Conservation (phyloP, 2,113 vertebrate genomes). For the Pogonocichla stellata region DNA sequence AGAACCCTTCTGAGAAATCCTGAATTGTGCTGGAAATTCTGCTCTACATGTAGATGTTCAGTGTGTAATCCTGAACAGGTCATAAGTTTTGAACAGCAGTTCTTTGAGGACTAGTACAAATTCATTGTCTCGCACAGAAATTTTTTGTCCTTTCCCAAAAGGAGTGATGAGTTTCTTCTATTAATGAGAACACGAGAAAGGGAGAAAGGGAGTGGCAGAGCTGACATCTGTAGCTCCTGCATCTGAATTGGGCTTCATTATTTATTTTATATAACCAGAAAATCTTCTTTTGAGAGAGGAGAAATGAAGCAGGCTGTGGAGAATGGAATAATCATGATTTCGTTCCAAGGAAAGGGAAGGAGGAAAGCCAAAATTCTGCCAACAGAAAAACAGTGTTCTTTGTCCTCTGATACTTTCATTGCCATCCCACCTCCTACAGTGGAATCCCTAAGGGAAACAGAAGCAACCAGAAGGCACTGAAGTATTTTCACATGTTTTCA, state of each 20-base stretch:
- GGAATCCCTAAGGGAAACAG: neutral
- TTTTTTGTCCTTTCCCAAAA: neutral
- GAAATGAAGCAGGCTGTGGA: neutral
- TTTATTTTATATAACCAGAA: neutral
- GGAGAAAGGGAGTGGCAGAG: neutral
- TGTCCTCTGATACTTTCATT: neutral
- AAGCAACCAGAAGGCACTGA: neutral
- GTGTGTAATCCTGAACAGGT: neutral
- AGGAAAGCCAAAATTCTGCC: neutral
- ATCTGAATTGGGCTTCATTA: neutral
- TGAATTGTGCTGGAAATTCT: neutral
- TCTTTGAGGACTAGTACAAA: neutral
- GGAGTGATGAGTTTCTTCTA: neutral
- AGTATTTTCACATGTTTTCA: neutral
- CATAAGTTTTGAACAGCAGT: neutral
- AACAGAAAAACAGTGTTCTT: neutral
- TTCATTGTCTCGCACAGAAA: neutral
- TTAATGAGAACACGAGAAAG: neutral
- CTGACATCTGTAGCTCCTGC: neutral
- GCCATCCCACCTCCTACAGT: neutral
- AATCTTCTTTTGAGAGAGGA: neutral
- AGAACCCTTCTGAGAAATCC: neutral
- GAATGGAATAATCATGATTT: neutral
- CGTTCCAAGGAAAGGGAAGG: neutral
- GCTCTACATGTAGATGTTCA: neutral